phyloP scores from a whole-genome alignment of 2,113 vertebrate genomes.

The Alethe castanea region DNA sequence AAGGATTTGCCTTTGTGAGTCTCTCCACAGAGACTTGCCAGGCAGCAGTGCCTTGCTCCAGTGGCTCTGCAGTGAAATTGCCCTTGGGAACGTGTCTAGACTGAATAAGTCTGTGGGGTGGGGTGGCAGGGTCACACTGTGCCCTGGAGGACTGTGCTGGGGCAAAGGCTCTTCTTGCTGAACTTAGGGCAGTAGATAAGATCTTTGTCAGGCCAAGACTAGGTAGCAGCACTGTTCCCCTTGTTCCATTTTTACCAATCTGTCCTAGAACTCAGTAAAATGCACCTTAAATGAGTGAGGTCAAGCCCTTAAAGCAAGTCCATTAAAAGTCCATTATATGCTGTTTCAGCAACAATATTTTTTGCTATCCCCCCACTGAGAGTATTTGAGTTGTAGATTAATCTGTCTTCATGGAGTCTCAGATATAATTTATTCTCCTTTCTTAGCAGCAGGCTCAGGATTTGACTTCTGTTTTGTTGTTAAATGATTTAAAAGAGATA shows the following conservation, averaged over 20 bases:
- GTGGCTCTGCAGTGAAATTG: background rate
- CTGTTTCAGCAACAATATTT: background rate
- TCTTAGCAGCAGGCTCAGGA: background rate
- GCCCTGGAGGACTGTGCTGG: background rate
- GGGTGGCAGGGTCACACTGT: background rate
- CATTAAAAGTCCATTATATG: background rate
- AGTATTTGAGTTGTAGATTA: background rate
- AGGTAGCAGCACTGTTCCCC: background rate
- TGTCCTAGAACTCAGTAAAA: background rate
- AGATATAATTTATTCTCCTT: background rate
- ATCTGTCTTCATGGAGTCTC: background rate
- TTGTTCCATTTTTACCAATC: background rate
- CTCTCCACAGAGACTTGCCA: background rate
- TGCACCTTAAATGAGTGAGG: background rate
- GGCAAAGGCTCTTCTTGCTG: conserved; percentile 2
- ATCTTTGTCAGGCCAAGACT: background rate
- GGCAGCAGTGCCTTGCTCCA: background rate
- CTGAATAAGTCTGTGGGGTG: background rate
- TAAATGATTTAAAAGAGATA: background rate
- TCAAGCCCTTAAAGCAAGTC: background rate
- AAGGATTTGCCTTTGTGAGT: background rate
- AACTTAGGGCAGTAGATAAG: background rate
- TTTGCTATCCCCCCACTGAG: background rate
- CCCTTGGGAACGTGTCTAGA: conserved; percentile 23
- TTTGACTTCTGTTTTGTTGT: background rate